Evolutionary conservation across 1,140 invertebrate genomes (phyloP).

Genomic region (Drepana arcuata): DNA sequence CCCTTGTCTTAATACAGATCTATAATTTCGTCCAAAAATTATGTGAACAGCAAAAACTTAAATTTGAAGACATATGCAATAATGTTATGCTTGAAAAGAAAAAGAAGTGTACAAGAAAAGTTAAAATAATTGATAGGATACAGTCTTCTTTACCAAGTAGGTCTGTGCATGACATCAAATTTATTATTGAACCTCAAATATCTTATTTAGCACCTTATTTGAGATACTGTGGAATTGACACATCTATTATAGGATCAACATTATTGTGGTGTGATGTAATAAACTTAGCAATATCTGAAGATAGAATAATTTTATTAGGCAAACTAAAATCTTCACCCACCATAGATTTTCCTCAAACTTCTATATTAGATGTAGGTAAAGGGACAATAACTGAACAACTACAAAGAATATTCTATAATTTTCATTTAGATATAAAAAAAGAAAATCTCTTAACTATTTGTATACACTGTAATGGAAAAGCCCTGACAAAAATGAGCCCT

Average conservation of each 20-base stretch:
- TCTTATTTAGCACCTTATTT: slow-evolving; percentile 39
- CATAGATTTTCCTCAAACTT: slow-evolving; percentile 39
- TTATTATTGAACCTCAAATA: slow-evolving; percentile 39
- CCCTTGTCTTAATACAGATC: slow-evolving; percentile 83
- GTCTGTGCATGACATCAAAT: slow-evolving; percentile 25
- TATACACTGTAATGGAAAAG: slow-evolving; percentile 45
- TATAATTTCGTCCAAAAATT: slow-evolving; percentile 75
- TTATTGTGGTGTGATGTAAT: slow-evolving; percentile 55
- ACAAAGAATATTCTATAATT: slow-evolving; percentile 34
- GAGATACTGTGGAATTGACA: slow-evolving; percentile 55
- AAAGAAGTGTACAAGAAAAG: slow-evolving; percentile 53
- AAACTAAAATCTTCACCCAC: slow-evolving; percentile 46
- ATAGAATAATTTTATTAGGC: slow-evolving; percentile 36
- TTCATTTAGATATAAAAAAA: slow-evolving; percentile 35
- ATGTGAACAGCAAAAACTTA: slow-evolving; percentile 70
- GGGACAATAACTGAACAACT: slow-evolving; percentile 35
- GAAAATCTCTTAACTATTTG: slow-evolving; percentile 40
- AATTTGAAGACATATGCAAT: slow-evolving; percentile 75
- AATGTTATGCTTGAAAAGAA: slow-evolving; percentile 68
- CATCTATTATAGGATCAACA: slow-evolving; percentile 19
- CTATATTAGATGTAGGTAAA: slow-evolving; percentile 44
- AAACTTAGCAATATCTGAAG: slow-evolving; percentile 44
- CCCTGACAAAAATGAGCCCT: slow-evolving; percentile 25
- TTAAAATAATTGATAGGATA: slow-evolving; percentile 36
- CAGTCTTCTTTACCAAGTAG: neutral